Evolutionary conservation across 35 echinoderm and acorn worm genomes (phyloP), one percentile per base, ranked within the genome.

Genomic region (Holothuria glaberrima): DNA sequence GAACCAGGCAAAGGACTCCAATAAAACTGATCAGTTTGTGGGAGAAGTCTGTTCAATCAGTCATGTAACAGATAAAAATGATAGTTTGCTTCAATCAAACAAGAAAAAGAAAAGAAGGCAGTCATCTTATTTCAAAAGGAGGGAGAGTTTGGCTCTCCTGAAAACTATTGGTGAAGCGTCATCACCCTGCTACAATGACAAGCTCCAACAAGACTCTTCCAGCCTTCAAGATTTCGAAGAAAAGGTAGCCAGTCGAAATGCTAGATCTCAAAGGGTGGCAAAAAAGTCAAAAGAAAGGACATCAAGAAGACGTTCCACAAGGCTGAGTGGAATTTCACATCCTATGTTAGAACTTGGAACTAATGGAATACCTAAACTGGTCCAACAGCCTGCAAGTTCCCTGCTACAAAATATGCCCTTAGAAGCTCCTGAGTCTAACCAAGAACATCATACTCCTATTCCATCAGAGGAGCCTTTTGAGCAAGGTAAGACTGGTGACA

Each of bases 121-220:
- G 79, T 61, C 80, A 38, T 58, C 46, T 31, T 16, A 31, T 61
- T 30, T 61, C 19, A 84, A 84, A 41, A 84, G 52, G 57, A 25
- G 80, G 80, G 80, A 84, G 30, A 84, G 54, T 56, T 36, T 84
- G 13, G 79, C 79, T 4, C 48, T 82, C 7, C 30, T 82, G 48
- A 82, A 82, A 82, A 82, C 79, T 10, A 82, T 82, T 60, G 79
- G 79, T 9, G 79, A 82, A 33, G 26, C 48, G 16, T 82, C 30
- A 1, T 82, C 79, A 50, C 79, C 79, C 21, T n/a, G 29, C 22
- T 45, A 0, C 46, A 10, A 38, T 25, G 20, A 57, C 9, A 21
- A 82, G 6, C 5, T 24, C 24, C 9, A 82, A 16, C 20, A 59
- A 18, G 4, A 36, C 14, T 60, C 46, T 48, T 33, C 48, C 36